Percentiles rank a stretch among this genome's conserved stretches.
These are phyloP conservation scores for Catostomus latipinnis DNA, from an alignment of 2,797 vertebrate species.

Conservation along the genomic window DNA sequence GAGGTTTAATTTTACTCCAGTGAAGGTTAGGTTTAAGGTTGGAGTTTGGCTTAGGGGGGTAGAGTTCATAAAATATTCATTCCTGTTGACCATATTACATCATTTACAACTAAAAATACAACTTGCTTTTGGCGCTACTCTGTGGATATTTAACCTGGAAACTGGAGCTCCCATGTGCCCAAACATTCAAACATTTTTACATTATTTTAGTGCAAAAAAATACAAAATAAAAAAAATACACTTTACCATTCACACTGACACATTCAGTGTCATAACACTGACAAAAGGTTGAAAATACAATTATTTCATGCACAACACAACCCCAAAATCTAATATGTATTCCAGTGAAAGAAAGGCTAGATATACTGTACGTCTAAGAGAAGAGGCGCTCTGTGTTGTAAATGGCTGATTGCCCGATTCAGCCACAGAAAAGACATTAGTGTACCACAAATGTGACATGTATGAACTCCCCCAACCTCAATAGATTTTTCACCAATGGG, in stretches of 20 bases:
- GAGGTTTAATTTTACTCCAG: too few species aligned
- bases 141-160: too few species aligned
- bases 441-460: conserved; percentile 43
- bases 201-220: too few species aligned
- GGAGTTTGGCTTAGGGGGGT: too few species aligned
- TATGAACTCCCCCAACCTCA: conserved; percentile 39
- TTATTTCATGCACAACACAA: background rate
- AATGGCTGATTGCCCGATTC: conserved; percentile 40
- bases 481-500: conserved; percentile 36
- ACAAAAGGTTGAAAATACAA: conserved; percentile 5
- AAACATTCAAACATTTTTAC: too few species aligned
- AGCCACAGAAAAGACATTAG: conserved; percentile 46
- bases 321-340: background rate
- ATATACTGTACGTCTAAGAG: background rate
- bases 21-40: too few species aligned
- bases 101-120: too few species aligned
- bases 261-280: background rate
- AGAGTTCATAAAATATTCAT: too few species aligned
- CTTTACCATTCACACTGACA: too few species aligned
- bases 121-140: too few species aligned
- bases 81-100: too few species aligned
- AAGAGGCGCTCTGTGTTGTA: conserved; percentile 32
- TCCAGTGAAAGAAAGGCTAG: conserved; percentile 1
- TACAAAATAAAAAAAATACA: background rate
- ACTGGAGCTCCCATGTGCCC: too few species aligned